These are phyloP conservation scores for Myotis davidii DNA, from an alignment of 2,113 vertebrate species.

Conservation along the genomic window DNA sequence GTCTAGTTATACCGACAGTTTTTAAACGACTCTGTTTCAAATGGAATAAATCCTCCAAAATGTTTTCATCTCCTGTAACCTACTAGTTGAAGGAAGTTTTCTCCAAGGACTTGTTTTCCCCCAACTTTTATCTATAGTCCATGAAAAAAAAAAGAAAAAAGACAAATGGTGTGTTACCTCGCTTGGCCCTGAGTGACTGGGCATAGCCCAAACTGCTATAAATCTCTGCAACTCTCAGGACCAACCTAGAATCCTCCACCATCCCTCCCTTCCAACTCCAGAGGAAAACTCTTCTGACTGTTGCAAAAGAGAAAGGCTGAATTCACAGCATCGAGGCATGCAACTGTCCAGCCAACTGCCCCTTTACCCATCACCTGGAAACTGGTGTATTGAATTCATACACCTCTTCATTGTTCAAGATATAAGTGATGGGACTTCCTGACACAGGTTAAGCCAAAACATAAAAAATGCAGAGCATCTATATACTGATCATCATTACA, in stretches of 20 bases:
- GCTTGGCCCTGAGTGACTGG: background rate
- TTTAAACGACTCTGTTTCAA: background rate
- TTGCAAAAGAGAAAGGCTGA: background rate
- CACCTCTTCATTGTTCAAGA: background rate
- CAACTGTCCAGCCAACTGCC: background rate
- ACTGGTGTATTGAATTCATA: background rate
- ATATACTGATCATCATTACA: background rate
- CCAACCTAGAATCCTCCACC: background rate
- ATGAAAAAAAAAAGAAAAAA: background rate
- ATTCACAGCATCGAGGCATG: background rate
- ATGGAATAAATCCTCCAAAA: background rate
- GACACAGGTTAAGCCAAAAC: background rate
- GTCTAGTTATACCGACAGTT: background rate
- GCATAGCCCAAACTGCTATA: background rate
- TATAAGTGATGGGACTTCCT: background rate
- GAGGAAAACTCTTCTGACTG: background rate
- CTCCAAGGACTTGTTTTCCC: background rate
- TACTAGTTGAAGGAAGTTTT: background rate
- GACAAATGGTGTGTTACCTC: background rate
- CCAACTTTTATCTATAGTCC: background rate
- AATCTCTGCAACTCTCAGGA: slow-evolving; percentile 13
- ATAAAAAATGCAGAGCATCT: background rate
- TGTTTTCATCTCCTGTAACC: background rate
- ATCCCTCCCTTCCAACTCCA: background rate
- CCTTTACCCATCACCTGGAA: background rate